Conservation (phyloP, 2,888 invertebrate genomes). For the Phyto melanocephala region DNA sequence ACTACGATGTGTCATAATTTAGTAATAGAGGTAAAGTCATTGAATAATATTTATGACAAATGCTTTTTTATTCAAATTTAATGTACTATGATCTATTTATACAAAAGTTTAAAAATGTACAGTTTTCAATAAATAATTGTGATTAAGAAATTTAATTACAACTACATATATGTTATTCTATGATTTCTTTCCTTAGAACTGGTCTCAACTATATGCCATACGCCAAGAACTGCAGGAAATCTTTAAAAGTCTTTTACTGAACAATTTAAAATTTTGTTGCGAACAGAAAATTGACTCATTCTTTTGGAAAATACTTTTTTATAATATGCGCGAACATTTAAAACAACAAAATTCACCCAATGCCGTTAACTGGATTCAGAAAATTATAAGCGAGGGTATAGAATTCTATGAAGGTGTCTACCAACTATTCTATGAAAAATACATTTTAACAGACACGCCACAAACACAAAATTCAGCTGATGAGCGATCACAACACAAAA, state of each 20-base stretch:
- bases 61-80: not conserved
- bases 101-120: not conserved
- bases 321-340: conserved; percentile 91
- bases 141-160: too few relatives aligned
- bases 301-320: conserved; percentile 94
- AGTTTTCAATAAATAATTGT: not conserved
- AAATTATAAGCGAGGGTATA: conserved; percentile 87
- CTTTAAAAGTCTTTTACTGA: conserved; percentile 84
- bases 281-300: conserved; percentile 92
- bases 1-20: conserved; percentile 54
- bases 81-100: not conserved
- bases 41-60: too few relatives aligned
- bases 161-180: too few relatives aligned
- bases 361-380: conserved; percentile 81
- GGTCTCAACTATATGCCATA: conserved; percentile 83
- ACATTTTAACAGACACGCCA: conserved; percentile 78
- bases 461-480: not conserved
- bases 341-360: conserved; percentile 85
- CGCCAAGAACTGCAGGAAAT: conserved; percentile 84
- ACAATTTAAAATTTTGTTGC: conserved; percentile 92
- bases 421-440: conserved; percentile 85
- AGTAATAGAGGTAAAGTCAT: conserved; percentile 57
- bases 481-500: conserved; percentile 74
- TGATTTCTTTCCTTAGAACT: conserved; percentile 79
- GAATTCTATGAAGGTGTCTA: conserved; percentile 88